phyloP scores from a whole-genome alignment of 92 coral and sea anemone genomes.

The Parazoanthus atlanticus region DNA sequence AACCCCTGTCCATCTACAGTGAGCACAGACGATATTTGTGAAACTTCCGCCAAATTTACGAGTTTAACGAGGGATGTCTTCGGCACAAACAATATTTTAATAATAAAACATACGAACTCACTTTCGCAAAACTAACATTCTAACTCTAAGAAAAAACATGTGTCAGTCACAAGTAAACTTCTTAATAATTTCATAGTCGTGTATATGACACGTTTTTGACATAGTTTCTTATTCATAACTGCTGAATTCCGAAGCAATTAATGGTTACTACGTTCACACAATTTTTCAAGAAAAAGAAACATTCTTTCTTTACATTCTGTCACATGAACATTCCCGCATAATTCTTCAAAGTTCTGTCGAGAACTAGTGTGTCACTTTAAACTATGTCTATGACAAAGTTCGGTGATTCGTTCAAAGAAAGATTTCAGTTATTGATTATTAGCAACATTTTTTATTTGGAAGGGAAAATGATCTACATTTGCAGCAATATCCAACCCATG shows the following conservation, averaged over 20 bases:
- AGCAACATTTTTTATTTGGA: too few relatives aligned
- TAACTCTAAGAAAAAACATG: neutral
- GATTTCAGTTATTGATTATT: too few relatives aligned
- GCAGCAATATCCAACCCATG: too few relatives aligned
- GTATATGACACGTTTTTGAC: neutral
- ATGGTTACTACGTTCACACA: neutral
- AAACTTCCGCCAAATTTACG: slow-evolving; percentile 3
- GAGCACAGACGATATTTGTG: neutral
- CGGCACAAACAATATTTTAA: neutral
- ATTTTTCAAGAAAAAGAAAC: neutral
- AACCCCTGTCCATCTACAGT: neutral
- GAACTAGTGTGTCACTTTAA: too few relatives aligned
- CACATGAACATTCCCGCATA: neutral
- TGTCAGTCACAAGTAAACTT: neutral
- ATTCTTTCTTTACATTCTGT: too few relatives aligned
- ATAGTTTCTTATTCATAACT: neutral
- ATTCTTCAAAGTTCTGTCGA: neutral
- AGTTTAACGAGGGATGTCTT: neutral
- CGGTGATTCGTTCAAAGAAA: too few relatives aligned
- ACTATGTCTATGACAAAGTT: too few relatives aligned
- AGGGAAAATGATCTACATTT: too few relatives aligned
- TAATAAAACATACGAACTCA: neutral
- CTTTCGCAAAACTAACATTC: neutral
- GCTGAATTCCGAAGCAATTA: neutral
- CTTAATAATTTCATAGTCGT: neutral